Percentiles rank a stretch among this genome's conserved stretches.
Evolutionary conservation across 2,888 invertebrate genomes (phyloP).

Genomic region (Leucophenga maculata): DNA sequence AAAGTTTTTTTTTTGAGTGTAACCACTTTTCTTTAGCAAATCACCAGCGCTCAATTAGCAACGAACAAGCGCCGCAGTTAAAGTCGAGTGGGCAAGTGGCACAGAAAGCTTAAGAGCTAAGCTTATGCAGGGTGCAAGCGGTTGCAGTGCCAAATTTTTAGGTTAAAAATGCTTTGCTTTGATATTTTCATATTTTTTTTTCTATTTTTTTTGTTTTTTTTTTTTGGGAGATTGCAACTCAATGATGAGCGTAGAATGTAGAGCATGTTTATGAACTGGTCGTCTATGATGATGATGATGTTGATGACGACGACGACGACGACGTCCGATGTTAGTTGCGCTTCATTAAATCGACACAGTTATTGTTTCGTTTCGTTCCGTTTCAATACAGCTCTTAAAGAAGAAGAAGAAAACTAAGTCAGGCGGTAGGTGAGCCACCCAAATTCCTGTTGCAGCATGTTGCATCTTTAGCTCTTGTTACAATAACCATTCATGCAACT

Average conservation of each 20-base stretch:
- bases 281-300: not conserved
- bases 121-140: too few species aligned
- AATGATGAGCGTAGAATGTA: not conserved
- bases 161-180: too few species aligned
- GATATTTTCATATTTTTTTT: too few species aligned
- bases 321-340: slow-evolving; percentile 22
- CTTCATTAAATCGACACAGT: slow-evolving; percentile 25
- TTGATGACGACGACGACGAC: not conserved
- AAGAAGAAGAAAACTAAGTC: slow-evolving; percentile 8
- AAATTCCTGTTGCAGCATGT: slow-evolving; percentile 1
- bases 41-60: too few species aligned
- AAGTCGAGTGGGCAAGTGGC: too few species aligned
- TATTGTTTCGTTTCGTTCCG: not conserved
- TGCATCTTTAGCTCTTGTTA: not conserved
- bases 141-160: too few species aligned
- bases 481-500: not conserved
- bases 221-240: too few species aligned
- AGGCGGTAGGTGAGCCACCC: not conserved
- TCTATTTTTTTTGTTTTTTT: too few species aligned
- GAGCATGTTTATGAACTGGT: not conserved
- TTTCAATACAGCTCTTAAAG: not conserved
- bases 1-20: too few species aligned
- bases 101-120: too few species aligned
- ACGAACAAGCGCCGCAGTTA: too few species aligned
- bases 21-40: too few species aligned